Conservation (phyloP, 1,140 invertebrate genomes). For the Lucilia cuprina region DNA sequence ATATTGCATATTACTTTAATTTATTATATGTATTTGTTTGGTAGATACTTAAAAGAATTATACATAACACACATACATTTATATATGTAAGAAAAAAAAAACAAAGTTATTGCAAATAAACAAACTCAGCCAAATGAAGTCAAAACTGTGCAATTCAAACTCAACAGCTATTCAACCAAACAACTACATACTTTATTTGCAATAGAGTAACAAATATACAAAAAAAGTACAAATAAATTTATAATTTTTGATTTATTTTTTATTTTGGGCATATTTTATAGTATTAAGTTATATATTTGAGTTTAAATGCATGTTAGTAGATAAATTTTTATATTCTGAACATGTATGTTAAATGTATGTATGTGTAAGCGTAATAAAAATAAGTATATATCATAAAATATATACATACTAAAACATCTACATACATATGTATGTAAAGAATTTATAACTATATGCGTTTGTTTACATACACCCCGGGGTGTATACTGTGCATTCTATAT, state of each 20-base stretch:
- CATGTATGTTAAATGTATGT: too few species aligned
- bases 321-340: neutral
- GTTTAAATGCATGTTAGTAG: neutral
- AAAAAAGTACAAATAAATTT: neutral
- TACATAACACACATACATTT: neutral
- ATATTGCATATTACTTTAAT: constrained; percentile 34
- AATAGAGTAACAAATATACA: neutral
- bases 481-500: too few species aligned
- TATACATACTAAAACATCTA: too few species aligned
- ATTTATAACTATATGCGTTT: too few species aligned
- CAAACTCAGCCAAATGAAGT: neutral
- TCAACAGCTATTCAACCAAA: neutral
- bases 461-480: too few species aligned
- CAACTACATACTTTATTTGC: constrained; percentile 3
- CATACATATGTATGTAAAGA: too few species aligned
- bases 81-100: too few species aligned
- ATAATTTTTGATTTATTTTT: constrained; percentile 33
- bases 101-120: constrained; percentile 27
- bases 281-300: neutral
- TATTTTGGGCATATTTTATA: constrained; percentile 27
- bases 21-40: constrained; percentile 30
- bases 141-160: neutral
- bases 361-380: neutral
- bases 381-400: too few species aligned
- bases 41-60: constrained; percentile 25